Conservation (phyloP, 2,113 vertebrate species). For the Ibidorhyncha struthersii region DNA sequence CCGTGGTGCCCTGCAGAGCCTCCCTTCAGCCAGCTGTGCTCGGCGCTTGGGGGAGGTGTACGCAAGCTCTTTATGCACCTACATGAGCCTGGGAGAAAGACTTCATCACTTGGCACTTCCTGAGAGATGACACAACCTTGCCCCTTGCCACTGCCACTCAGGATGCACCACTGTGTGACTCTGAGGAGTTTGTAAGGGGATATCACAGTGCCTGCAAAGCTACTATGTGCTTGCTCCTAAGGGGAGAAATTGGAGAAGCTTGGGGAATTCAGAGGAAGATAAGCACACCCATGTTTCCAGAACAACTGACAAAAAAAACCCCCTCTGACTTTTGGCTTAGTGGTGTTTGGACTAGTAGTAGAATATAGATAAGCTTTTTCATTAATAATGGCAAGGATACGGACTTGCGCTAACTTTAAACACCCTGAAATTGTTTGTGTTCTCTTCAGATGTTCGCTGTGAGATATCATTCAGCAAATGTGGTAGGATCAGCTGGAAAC, state of each 20-base stretch:
- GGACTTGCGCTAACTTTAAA: neutral
- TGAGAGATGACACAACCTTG: neutral
- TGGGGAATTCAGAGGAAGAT: neutral
- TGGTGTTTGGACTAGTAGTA: neutral
- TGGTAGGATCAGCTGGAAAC: neutral
- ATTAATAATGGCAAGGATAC: neutral
- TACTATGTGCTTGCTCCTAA: neutral
- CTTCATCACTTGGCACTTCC: neutral
- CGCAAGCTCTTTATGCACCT: neutral
- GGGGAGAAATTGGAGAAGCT: neutral
- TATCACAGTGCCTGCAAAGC: neutral
- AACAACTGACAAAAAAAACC: neutral
- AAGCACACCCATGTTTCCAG: neutral
- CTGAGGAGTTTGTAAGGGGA: neutral
- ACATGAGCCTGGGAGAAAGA: neutral
- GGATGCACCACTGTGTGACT: neutral
- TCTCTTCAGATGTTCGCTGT: neutral
- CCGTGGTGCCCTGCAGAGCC: neutral
- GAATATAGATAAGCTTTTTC: neutral
- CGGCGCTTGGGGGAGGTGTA: accelerated
- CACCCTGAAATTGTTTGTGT: neutral
- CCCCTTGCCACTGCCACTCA: accelerated
- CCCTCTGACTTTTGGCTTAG: neutral
- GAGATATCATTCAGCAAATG: neutral
- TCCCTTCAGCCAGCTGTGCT: neutral